phyloP scores from a whole-genome alignment of 2,797 vertebrate genomes.

The Coregonus suidteri region DNA sequence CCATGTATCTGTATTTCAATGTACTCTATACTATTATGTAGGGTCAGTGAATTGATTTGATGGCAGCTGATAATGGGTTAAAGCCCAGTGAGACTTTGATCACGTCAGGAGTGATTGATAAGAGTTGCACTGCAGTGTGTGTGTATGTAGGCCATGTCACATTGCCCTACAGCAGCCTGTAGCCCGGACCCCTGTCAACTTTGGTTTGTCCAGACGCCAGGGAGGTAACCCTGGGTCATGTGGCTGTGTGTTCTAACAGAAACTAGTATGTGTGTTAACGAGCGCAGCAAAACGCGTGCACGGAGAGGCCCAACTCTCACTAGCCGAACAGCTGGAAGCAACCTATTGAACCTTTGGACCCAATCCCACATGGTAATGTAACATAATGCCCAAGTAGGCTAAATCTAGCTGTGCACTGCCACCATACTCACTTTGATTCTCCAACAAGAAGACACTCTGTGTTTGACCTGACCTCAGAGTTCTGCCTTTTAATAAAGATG shows the following conservation, averaged over 20 bases:
- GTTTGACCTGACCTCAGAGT: slow-evolving; percentile 55
- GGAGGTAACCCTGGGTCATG: slow-evolving; percentile 29
- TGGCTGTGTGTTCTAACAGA: slow-evolving; percentile 42
- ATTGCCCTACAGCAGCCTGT: slow-evolving; percentile 8
- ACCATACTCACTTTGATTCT: slow-evolving; percentile 48
- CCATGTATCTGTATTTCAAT: not conserved
- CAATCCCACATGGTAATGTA: slow-evolving; percentile 53
- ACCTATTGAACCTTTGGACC: slow-evolving; percentile 65
- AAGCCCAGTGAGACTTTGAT: not conserved
- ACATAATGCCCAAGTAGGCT: slow-evolving; percentile 54
- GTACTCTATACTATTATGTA: not conserved
- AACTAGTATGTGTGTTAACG: slow-evolving; percentile 37
- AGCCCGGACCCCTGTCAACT: slow-evolving; percentile 14
- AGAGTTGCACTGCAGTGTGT: not conserved
- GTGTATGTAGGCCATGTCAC: slow-evolving; percentile 6
- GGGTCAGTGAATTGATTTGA: not conserved
- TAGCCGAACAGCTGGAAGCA: slow-evolving; percentile 28
- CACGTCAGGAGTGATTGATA: not conserved
- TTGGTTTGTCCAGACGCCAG: slow-evolving; percentile 23
- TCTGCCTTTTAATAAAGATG: slow-evolving; percentile 53
- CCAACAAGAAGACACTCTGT: slow-evolving; percentile 55
- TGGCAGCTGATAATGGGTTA: not conserved
- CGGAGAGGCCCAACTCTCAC: slow-evolving; percentile 42
- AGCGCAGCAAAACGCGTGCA: slow-evolving; percentile 47
- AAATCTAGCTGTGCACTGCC: slow-evolving; percentile 36